Base-by-base conservation (phyloP, 2,797 vertebrate genomes). In the Crenichthys baileyi region DNA sequence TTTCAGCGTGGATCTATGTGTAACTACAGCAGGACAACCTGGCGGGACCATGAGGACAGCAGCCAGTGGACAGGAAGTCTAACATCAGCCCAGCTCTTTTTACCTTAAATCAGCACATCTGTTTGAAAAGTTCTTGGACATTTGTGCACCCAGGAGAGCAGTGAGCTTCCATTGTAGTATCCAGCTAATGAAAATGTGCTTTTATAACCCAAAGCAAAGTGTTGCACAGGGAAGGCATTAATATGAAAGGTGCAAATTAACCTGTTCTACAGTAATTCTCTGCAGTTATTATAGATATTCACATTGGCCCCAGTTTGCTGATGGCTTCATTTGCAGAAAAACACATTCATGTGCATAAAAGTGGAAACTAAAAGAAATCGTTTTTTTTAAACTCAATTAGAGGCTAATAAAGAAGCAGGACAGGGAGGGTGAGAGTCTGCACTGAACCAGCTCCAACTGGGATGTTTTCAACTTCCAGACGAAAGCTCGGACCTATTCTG, bases 1-100 rank as follows among this genome's bases (percentile, higher is more conserved):
- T 81, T 81, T 60, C 58, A 73, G 36, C 79, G 75, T 44, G 44
- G 73, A 80, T 79, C 86, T 85, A 83, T 56, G 79, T 82, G 76
- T 89, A 79, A 90, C 84, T 87, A 83, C 75, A 83, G 81, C 70
- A 71, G 48, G 73, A 75, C 75, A 29, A 20, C 5, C 41, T 44
- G 9, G 11, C 1, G 2, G 75, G 83, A 77, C 15, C 15, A 22
- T 16, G 75, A 81, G 15, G 76, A 65, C 74, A 77, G 73, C 29
- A 41, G 48, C 60, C 72, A 15, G 79, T 76, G 41, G 78, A 58
- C 72, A n/a, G 73, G 36, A 36, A 36, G 36, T 36, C 4, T 36
- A 50, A 68, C 26, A 31, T 20, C 22, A 29, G n/a, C 55, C 55
- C 4, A 56, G 53, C 29, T 5, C 79, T 26, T n/a, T 70, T 51